Evolutionary conservation across 2,797 vertebrate genomes (phyloP), one percentile per base, ranked within the genome.

Genomic region (Thripadectes ignobilis): DNA sequence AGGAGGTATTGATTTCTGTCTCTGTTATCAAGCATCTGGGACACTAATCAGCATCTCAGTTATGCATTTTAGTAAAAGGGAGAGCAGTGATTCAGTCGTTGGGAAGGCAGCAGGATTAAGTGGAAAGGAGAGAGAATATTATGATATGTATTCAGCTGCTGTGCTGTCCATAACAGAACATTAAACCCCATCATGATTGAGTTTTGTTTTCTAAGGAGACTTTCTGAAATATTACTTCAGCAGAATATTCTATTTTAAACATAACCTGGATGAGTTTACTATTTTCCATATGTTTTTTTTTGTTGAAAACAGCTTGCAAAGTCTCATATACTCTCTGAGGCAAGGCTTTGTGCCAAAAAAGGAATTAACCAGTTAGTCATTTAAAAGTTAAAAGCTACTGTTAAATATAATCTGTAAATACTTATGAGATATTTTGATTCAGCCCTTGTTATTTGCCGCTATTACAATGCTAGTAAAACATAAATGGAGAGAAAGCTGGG

Each of bases 291-390:
- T 66, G 72, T 11, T 69, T 95, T 96, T 96, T 95, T 96, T 85
- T 91, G 49, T 94, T 67, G 65, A 75, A 95, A 93, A 87, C 86
- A 88, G 83, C 85, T 97, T 95, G 89, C 36, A 14, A 88, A 91
- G 29, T 83, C 79, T 95, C 52, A 34, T 26, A 12, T 82, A 39
- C 18, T 92, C 71, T 55, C 24, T 12, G 65, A 90, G 27, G 77
- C 77, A 85, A 86, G 67, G 74, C 83, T 91, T 91, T 77, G 55
- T 94, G 91, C 92, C 93, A 92, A 58, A 73, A 62, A 27, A 5
- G 39, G 69, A 91, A 80, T 96, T 95, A 95, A 93, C 67, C 63
- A 61, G 65, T 90, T 88, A 85, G 88, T 80, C 80, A 94, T 91
- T 88, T 93, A 96, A 92, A 82, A 85, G 76, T 92, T 94, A 94